Evolutionary conservation across 2,113 vertebrate genomes (phyloP).

Genomic region (Chionodraco myersi): DNA sequence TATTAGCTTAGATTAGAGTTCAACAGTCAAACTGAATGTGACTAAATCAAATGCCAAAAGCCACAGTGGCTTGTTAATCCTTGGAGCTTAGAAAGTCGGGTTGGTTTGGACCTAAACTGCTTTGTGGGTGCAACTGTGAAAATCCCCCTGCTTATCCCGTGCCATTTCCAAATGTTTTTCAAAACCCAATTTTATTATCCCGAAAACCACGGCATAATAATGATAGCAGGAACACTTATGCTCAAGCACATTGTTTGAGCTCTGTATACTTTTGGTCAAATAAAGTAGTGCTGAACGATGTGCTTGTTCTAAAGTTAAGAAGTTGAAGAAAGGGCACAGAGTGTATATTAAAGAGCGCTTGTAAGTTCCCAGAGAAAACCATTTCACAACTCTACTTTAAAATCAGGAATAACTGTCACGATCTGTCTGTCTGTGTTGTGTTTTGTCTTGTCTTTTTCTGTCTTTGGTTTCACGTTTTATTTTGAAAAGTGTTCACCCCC

Average conservation of each 20-base stretch:
- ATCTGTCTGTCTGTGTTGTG: no score
- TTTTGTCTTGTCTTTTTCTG: no score
- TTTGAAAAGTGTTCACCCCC: no score
- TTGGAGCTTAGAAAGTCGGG: constrained; percentile 21
- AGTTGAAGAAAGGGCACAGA: neutral
- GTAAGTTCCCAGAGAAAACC: neutral
- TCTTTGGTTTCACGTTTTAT: no score
- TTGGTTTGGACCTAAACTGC: constrained; percentile 48
- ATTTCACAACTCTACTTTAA: no score
- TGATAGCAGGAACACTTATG: neutral
- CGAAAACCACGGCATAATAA: constrained; percentile 7
- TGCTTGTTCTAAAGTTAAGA: neutral
- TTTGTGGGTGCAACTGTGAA: constrained; percentile 29
- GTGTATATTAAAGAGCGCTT: neutral
- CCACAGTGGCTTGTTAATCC: constrained; percentile 55
- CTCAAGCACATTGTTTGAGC: neutral
- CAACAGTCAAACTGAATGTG: constrained; percentile 48
- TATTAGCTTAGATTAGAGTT: constrained; percentile 33
- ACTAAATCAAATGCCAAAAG: constrained; percentile 34
- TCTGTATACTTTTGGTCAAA: neutral
- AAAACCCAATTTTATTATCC: neutral
- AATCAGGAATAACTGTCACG: no score
- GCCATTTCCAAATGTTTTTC: constrained; percentile 25
- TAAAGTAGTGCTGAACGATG: constrained; percentile 5
- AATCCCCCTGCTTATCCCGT: constrained; percentile 27